Percentiles rank a stretch among this genome's conserved stretches.
Evolutionary conservation across 2,888 invertebrate species (phyloP).

Genomic region (Patella ulyssiponensis): DNA sequence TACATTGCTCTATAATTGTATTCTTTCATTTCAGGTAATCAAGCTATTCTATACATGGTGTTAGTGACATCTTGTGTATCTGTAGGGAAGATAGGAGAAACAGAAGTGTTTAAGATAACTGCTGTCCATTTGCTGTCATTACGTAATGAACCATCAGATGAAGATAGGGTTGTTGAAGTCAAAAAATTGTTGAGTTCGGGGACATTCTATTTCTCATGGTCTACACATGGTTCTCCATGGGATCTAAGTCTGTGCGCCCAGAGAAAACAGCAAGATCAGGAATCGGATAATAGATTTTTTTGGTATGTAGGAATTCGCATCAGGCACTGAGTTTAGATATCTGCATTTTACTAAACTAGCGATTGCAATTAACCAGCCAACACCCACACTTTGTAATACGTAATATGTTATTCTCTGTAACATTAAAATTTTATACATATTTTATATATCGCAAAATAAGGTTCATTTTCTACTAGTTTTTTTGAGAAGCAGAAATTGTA

Average conservation of each 20-base stretch:
- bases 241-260: conserved; percentile 97
- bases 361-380: no score
- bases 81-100: conserved; percentile 93
- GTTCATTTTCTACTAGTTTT: no score
- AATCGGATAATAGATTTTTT: conserved; percentile 96
- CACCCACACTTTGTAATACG: no score
- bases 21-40: conserved; percentile 55
- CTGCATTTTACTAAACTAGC: no score
- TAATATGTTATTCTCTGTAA: no score
- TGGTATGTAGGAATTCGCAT: conserved; percentile 77
- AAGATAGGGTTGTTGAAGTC: conserved; percentile 72
- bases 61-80: conserved; percentile 96
- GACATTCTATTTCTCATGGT: conserved; percentile 97
- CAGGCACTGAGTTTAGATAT: no score
- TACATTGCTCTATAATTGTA: no score
- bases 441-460: no score
- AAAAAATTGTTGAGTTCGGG: conserved; percentile 96
- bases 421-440: no score
- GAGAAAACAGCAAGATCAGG: conserved; percentile 83
- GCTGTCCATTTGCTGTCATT: conserved; percentile 92
- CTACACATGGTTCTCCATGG: conserved; percentile 77
- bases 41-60: conserved; percentile 83
- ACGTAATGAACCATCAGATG: conserved; percentile 68
- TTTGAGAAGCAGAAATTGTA: no score
- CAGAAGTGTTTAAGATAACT: conserved; percentile 95